These are phyloP conservation scores for Resseliella maxima DNA, from an alignment of 2,888 invertebrate species.

Conservation along the genomic window DNA sequence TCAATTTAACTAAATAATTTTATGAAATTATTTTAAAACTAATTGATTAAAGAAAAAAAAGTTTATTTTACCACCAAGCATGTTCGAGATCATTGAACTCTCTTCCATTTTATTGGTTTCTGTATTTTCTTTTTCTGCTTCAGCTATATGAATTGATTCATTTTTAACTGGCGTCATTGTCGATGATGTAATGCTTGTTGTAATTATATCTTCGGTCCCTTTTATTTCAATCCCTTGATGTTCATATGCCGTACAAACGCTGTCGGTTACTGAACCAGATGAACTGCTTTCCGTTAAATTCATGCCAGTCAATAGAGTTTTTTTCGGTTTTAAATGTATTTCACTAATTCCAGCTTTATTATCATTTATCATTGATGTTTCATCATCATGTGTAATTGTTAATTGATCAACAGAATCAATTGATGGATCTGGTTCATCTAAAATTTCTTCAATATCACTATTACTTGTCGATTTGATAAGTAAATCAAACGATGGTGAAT, in stretches of 20 bases:
- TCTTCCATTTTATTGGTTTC: slow-evolving; percentile 57
- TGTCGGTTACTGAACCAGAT: slow-evolving; percentile 73
- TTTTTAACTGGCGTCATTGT: slow-evolving; percentile 5
- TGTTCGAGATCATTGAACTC: slow-evolving; percentile 63
- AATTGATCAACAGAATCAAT: background rate
- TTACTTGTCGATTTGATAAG: slow-evolving; percentile 51
- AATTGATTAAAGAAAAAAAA: background rate
- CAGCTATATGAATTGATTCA: background rate
- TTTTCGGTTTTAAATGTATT: slow-evolving; percentile 56
- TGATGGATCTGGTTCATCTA: slow-evolving; percentile 39
- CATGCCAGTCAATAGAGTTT: slow-evolving; percentile 59
- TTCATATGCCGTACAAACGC: slow-evolving; percentile 73
- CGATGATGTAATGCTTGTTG: background rate
- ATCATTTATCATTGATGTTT: background rate
- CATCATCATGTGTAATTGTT: background rate
- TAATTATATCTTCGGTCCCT: background rate
- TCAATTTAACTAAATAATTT: too few relatives aligned
- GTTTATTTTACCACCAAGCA: slow-evolving; percentile 68
- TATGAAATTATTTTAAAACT: too few relatives aligned
- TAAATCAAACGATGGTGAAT: slow-evolving; percentile 37
- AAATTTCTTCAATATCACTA: slow-evolving; percentile 55
- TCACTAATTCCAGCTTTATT: background rate
- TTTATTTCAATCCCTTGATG: slow-evolving; percentile 59
- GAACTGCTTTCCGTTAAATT: slow-evolving; percentile 74
- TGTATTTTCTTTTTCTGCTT: background rate